Percentiles rank a stretch among this genome's conserved stretches.
Evolutionary conservation across 1,140 invertebrate species (phyloP).

Genomic region (Atopsyche davidsoni): DNA sequence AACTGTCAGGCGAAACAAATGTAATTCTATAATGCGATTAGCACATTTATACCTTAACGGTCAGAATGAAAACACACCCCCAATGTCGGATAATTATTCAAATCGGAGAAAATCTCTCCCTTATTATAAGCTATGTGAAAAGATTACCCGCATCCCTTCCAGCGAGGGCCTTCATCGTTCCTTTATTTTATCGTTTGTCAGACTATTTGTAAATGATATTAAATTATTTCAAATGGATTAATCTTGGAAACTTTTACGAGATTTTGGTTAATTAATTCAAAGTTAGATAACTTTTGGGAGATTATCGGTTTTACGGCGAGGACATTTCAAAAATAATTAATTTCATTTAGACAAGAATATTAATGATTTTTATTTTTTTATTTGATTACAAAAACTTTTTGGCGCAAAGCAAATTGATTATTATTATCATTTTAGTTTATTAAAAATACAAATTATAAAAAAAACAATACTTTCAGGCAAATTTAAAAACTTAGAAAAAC

Average conservation of each 20-base stretch:
- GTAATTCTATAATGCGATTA: not conserved
- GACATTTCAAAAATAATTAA: too few species aligned
- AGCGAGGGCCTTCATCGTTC: constrained; percentile 11
- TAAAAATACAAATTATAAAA: too few species aligned
- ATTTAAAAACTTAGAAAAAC: too few species aligned
- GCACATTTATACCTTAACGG: not conserved
- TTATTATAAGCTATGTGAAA: constrained; percentile 26
- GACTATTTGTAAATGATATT: constrained; percentile 17
- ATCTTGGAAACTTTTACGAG: not conserved
- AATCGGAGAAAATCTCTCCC: constrained; percentile 21
- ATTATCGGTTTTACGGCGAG: too few species aligned
- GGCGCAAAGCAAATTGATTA: too few species aligned
- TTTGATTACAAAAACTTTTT: too few species aligned
- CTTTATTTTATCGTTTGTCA: constrained; percentile 15
- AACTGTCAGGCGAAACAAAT: too few species aligned
- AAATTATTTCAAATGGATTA: constrained; percentile 10
- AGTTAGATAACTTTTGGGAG: too few species aligned
- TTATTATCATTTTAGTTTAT: too few species aligned
- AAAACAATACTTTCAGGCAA: too few species aligned
- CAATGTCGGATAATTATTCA: constrained; percentile 10
- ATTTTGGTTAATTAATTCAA: not conserved
- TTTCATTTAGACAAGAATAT: too few species aligned
- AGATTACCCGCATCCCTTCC: constrained; percentile 26
- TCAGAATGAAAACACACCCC: not conserved
- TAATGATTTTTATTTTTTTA: too few species aligned